These are phyloP conservation scores for Parapristionchus giblindavisi DNA, from an alignment of 2,888 invertebrate genomes.

Conservation along the genomic window DNA sequence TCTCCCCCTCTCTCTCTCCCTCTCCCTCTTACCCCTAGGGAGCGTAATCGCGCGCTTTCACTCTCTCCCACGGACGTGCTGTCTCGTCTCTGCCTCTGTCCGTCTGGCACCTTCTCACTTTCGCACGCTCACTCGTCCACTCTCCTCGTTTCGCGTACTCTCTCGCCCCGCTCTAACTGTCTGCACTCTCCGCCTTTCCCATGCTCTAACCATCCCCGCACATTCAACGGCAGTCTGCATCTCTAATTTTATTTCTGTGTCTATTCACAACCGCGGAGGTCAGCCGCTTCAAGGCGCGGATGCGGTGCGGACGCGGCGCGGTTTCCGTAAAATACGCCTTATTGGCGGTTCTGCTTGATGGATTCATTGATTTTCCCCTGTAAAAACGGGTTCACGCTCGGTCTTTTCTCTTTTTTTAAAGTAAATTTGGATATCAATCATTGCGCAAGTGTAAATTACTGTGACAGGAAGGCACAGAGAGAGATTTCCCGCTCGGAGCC, in stretches of 20 bases:
- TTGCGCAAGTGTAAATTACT: too few species aligned
- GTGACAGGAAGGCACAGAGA: too few species aligned
- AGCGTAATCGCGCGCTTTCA: not conserved
- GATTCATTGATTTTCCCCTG: too few species aligned
- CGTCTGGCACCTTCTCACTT: not conserved
- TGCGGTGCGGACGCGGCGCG: too few species aligned
- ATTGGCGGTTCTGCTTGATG: too few species aligned
- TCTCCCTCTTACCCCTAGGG: not conserved
- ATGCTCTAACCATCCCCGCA: not conserved
- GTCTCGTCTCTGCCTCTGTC: not conserved
- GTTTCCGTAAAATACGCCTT: too few species aligned
- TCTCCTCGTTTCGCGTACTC: not conserved
- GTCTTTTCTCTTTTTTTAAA: too few species aligned
- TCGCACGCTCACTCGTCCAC: not conserved
- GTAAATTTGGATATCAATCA: too few species aligned
- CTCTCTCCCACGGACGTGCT: not conserved
- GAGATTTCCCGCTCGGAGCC: too few species aligned
- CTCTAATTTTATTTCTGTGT: slow-evolving; percentile 29
- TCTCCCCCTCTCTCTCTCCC: not conserved
- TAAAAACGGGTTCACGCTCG: too few species aligned
- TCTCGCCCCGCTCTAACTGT: slow-evolving; percentile 1
- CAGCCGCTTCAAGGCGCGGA: too few species aligned
- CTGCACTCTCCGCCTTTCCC: slow-evolving; percentile 10
- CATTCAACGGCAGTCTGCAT: slow-evolving; percentile 9
- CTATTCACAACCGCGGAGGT: too few species aligned